Percentiles rank a stretch among this genome's conserved stretches.
phyloP scores from a whole-genome alignment of 2,888 invertebrate genomes.

The Aricia artaxerxes region DNA sequence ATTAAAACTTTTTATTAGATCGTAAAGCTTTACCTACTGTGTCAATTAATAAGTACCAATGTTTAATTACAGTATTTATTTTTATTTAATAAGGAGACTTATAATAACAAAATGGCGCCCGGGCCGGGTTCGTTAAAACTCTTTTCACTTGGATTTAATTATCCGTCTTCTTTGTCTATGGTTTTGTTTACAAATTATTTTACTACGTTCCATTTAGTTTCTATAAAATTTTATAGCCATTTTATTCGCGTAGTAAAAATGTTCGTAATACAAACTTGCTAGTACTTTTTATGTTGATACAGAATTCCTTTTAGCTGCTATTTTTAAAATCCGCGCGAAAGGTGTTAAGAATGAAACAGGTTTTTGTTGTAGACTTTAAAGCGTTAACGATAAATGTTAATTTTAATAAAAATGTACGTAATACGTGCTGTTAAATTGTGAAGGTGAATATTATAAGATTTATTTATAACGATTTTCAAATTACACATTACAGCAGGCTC shows the following conservation, averaged over 20 bases:
- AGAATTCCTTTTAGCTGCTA: background rate
- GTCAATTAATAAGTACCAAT: background rate
- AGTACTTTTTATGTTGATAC: background rate
- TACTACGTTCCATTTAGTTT: slow-evolving; percentile 32
- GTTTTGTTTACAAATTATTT: slow-evolving; percentile 46
- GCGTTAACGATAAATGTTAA: background rate
- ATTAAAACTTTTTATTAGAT: background rate
- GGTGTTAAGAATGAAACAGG: background rate
- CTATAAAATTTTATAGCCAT: background rate
- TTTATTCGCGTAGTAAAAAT: background rate
- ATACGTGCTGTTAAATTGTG: background rate
- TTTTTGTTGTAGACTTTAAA: background rate
- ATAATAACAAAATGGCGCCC: slow-evolving; percentile 67
- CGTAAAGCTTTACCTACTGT: background rate
- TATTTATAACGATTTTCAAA: too few species aligned
- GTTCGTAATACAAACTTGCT: slow-evolving; percentile 4
- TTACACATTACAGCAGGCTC: too few species aligned
- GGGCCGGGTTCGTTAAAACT: slow-evolving; percentile 75
- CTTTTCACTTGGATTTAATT: slow-evolving; percentile 74
- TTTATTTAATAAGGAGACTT: slow-evolving; percentile 59
- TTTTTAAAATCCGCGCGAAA: background rate
- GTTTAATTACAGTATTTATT: slow-evolving; percentile 36
- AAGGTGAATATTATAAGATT: background rate
- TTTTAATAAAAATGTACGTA: background rate
- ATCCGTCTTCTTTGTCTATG: slow-evolving; percentile 76